Conservation (phyloP, 2,113 vertebrate species). For the Passerina amoena region DNA sequence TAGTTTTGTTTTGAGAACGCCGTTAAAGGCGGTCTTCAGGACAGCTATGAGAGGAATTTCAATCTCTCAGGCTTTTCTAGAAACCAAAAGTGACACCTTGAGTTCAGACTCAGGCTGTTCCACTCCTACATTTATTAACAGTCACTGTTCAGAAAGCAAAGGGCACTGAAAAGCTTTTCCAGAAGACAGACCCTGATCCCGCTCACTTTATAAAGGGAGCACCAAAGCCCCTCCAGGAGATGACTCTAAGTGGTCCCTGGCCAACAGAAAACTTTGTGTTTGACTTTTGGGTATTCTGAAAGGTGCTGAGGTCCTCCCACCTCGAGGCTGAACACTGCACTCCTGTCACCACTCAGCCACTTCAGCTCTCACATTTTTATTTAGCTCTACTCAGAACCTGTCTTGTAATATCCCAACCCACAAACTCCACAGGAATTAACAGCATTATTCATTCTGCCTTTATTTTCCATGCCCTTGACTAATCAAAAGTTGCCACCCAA, state of each 20-base stretch:
- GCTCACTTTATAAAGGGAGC: neutral
- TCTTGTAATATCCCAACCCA: neutral
- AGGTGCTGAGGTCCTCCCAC: neutral
- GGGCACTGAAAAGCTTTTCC: neutral
- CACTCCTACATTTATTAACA: neutral
- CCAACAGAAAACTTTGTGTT: neutral
- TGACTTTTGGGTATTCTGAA: neutral
- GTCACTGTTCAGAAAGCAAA: neutral
- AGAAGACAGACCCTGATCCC: neutral
- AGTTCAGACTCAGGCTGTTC: neutral
- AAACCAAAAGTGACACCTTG: neutral
- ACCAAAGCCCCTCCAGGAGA: neutral
- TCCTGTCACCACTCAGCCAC: neutral
- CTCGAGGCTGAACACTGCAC: too few species aligned
- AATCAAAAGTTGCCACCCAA: neutral
- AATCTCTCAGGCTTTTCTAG: neutral
- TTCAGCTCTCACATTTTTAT: neutral
- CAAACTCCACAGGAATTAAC: neutral
- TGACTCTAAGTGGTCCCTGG: accelerated
- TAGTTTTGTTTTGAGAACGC: accelerated
- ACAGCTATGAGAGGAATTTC: neutral
- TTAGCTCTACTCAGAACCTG: neutral
- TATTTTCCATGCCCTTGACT: neutral
- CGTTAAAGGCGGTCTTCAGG: neutral
- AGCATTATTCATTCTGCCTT: neutral